These are phyloP conservation scores for Elaeidobius kamerunicus DNA, from an alignment of 2,888 invertebrate species.

Conservation along the genomic window DNA sequence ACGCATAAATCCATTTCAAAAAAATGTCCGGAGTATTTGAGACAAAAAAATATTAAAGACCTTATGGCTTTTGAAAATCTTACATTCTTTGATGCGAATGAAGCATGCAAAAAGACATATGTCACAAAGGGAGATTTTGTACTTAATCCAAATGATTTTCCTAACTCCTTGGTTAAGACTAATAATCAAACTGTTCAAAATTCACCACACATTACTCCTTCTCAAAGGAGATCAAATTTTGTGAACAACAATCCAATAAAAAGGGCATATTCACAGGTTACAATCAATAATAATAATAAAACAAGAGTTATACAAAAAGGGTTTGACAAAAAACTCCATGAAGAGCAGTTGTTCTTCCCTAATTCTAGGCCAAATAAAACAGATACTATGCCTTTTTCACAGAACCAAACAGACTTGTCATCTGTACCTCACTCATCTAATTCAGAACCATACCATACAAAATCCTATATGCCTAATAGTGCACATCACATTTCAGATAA, in stretches of 20 bases:
- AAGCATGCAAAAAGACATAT: constrained; percentile 1
- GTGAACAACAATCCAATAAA: neutral
- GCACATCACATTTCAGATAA: neutral
- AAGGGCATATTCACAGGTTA: neutral
- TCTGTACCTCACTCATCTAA: neutral
- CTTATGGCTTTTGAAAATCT: constrained; percentile 4
- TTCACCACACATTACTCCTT: neutral
- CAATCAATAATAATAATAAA: neutral
- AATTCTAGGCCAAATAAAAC: constrained; percentile 1
- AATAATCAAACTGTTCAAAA: neutral
- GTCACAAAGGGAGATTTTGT: neutral
- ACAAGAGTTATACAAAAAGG: constrained; percentile 1
- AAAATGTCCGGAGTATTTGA: neutral
- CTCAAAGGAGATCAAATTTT: neutral
- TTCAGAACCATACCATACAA: neutral
- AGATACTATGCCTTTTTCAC: neutral
- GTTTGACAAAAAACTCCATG: neutral
- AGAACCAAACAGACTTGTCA: neutral
- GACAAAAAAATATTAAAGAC: constrained; percentile 1
- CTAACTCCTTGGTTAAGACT: neutral
- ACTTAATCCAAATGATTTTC: neutral
- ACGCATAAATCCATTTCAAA: neutral
- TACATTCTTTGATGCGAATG: neutral
- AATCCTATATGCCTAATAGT: neutral
- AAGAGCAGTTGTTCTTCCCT: neutral